Percentiles rank a stretch among this genome's conserved stretches.
Conservation (phyloP, 2,797 vertebrate genomes). For the Eospalax fontanierii region DNA sequence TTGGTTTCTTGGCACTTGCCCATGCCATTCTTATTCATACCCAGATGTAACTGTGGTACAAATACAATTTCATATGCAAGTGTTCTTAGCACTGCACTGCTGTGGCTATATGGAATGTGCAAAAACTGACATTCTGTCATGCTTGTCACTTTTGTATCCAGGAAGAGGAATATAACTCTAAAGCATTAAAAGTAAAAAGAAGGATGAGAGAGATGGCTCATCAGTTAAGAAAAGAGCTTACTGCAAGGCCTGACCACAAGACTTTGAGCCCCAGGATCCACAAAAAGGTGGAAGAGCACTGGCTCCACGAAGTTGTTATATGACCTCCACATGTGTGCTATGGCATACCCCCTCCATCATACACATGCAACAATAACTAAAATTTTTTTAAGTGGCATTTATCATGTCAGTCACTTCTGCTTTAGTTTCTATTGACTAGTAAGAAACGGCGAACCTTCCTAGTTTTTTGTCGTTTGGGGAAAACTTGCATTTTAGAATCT, state of each 20-base stretch:
- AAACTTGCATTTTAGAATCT: constrained; percentile 1
- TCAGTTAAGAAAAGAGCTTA: background rate
- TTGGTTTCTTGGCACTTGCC: background rate
- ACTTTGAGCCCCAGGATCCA: no score
- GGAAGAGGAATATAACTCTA: background rate
- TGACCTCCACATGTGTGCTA: background rate
- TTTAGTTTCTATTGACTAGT: background rate
- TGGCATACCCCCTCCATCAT: background rate
- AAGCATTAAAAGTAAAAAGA: constrained; percentile 6
- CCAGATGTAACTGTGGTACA: background rate
- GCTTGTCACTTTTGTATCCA: background rate
- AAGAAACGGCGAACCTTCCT: background rate
- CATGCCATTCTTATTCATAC: background rate
- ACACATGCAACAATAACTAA: background rate
- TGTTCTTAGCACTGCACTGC: background rate
- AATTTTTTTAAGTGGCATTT: background rate
- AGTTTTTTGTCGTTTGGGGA: constrained; percentile 6
- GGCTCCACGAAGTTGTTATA: background rate
- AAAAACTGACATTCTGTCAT: constrained; percentile 31
- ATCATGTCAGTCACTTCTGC: background rate
- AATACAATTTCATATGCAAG: background rate
- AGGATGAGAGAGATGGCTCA: background rate
- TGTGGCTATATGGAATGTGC: background rate
- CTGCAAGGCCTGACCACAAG: background rate
- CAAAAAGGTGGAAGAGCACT: background rate